Conservation (phyloP, 2,888 invertebrate species). For the Drosophila maculinotata region DNA sequence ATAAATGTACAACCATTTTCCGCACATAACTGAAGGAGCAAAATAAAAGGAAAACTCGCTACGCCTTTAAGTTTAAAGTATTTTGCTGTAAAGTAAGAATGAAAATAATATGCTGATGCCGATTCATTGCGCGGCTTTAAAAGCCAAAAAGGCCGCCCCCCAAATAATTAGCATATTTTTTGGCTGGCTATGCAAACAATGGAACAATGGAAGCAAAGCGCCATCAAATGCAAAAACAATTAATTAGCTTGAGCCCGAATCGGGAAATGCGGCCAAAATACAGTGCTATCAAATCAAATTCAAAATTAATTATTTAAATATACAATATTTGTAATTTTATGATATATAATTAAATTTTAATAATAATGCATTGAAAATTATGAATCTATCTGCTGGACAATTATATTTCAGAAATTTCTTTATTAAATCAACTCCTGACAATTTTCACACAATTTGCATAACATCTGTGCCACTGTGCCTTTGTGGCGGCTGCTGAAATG, state of each 20-base stretch:
- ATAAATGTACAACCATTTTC: slow-evolving; percentile 38
- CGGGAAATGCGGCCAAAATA: slow-evolving; percentile 4
- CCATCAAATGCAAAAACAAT: slow-evolving; percentile 56
- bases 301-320: neutral
- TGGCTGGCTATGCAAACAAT: slow-evolving; percentile 41
- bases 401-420: no score
- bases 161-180: slow-evolving; percentile 70
- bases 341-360: neutral
- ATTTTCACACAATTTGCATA: no score
- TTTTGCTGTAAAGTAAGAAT: slow-evolving; percentile 19
- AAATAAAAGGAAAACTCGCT: neutral
- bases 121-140: slow-evolving; percentile 45
- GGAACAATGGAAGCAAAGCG: slow-evolving; percentile 6
- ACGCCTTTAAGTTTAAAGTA: slow-evolving; percentile 33
- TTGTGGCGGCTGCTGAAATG: slow-evolving; percentile 6
- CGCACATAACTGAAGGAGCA: slow-evolving; percentile 38
- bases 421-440: no score
- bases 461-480: slow-evolving; percentile 16
- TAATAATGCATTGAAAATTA: no score
- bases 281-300: slow-evolving; percentile 9
- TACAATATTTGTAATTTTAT: neutral
- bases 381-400: no score
- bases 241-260: slow-evolving; percentile 38
- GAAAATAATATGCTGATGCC: slow-evolving; percentile 9
- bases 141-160: slow-evolving; percentile 46